Conservation (phyloP, 2,888 invertebrate genomes). For the Trachelus iudaicus region DNA sequence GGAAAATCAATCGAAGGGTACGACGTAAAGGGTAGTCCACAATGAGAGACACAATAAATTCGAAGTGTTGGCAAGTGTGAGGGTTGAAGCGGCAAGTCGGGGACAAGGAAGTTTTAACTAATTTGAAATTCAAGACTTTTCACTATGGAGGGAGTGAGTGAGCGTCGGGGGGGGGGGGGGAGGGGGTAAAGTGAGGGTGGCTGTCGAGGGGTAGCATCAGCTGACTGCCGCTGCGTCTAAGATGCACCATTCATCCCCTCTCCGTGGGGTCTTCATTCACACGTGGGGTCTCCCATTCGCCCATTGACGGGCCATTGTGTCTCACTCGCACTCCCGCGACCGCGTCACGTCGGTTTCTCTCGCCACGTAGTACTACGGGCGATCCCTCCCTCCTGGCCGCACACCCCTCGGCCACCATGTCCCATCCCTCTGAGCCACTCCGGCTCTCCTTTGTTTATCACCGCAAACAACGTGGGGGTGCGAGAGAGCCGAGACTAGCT, state of each 20-base stretch:
- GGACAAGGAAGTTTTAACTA: conserved; percentile 29
- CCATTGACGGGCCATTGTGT: conserved; percentile 47
- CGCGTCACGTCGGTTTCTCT: conserved; percentile 9
- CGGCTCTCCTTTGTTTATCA: conserved; percentile 30
- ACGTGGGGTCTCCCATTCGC: conserved; percentile 40
- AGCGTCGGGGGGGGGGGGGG: too few species aligned
- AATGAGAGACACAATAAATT: not conserved
- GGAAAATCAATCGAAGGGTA: not conserved
- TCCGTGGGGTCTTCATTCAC: conserved; percentile 46
- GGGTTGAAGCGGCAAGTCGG: conserved; percentile 16
- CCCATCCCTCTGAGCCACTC: conserved; percentile 5
- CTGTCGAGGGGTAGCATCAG: conserved; percentile 5
- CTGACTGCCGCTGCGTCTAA: conserved; percentile 37
- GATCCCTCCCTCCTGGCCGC: conserved; percentile 9
- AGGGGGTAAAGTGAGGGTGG: not conserved
- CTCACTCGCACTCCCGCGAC: conserved; percentile 10
- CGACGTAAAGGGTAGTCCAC: not conserved
- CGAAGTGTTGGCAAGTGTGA: not conserved
- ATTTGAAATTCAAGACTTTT: conserved; percentile 45
- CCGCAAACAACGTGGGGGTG: conserved; percentile 23
- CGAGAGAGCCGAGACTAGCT: not conserved
- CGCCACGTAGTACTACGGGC: conserved; percentile 14
- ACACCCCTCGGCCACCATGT: conserved; percentile 6
- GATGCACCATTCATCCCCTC: conserved; percentile 49
- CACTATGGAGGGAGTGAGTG: not conserved